These are phyloP conservation scores for Heliocidaris tuberculata DNA, from an alignment of 35 echinoderm and acorn worm species.

Conservation along the genomic window DNA sequence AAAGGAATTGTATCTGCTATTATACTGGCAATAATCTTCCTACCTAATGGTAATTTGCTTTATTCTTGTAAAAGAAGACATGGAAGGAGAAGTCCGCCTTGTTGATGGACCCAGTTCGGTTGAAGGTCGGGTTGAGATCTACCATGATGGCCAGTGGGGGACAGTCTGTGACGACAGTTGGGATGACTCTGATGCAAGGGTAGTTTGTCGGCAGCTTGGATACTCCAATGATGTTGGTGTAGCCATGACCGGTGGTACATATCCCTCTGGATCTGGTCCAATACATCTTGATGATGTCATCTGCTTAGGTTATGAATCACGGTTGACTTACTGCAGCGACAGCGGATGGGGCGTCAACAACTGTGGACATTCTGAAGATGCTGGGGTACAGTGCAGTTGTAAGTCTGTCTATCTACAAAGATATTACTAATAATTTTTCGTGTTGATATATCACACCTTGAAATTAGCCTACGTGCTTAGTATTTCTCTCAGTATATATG, in stretches of 20 bases:
- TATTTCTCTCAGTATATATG: no score
- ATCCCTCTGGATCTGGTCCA: neutral
- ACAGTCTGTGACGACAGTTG: neutral
- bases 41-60: no score
- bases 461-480: no score
- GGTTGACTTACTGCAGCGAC: neutral
- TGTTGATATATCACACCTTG: no score
- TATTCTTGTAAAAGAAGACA: neutral
- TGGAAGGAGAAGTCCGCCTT: neutral
- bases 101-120: neutral
- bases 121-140: neutral
- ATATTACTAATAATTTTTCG: no score
- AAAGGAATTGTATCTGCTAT: no score
- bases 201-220: neutral
- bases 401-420: neutral
- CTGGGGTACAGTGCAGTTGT: neutral
- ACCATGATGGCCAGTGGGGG: neutral
- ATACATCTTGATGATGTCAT: neutral
- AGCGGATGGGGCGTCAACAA: neutral
- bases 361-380: constrained; percentile 28
- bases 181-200: neutral
- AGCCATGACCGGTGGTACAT: neutral
- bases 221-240: neutral
- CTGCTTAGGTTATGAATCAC: neutral
- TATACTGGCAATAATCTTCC: no score